Percentiles rank a stretch among this genome's conserved stretches.
These are phyloP conservation scores for Chondrosia reniformis DNA, from an alignment of 37 sponge, comb jelly and placozoan genomes.

Conservation along the genomic window DNA sequence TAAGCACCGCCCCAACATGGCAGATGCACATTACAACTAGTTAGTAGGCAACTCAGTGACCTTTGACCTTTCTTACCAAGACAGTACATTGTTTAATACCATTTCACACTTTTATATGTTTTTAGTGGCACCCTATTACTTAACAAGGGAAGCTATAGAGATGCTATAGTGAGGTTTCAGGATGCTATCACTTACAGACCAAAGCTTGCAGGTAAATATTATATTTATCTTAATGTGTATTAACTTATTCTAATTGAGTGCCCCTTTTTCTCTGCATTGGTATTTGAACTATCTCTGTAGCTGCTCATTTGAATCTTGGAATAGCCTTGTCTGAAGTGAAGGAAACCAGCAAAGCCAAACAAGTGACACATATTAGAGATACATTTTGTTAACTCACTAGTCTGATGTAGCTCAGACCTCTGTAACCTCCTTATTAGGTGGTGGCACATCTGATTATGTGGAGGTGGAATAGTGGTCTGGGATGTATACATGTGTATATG, in stretches of 20 bases:
- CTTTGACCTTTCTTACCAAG: no score
- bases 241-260: background rate
- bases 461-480: no score
- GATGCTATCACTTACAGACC: slow-evolving; percentile 45
- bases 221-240: background rate
- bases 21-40: slow-evolving; percentile 61
- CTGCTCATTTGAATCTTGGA: slow-evolving; percentile 53
- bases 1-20: slow-evolving; percentile 49
- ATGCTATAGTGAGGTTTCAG: slow-evolving; percentile 15
- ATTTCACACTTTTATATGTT: no score
- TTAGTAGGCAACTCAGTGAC: no score
- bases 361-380: no score
- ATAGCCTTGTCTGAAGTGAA: slow-evolving; percentile 16
- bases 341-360: slow-evolving; percentile 18
- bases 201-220: slow-evolving; percentile 37
- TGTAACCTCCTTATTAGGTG: no score
- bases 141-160: background rate
- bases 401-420: no score
- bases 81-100: no score
- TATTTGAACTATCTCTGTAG: background rate
- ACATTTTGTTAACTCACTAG: no score
- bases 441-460: no score
- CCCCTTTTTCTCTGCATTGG: background rate
- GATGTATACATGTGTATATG: no score
- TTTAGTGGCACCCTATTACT: slow-evolving; percentile 33